phyloP scores from a whole-genome alignment of 2,888 invertebrate species.

The Amphipyra berbera region DNA sequence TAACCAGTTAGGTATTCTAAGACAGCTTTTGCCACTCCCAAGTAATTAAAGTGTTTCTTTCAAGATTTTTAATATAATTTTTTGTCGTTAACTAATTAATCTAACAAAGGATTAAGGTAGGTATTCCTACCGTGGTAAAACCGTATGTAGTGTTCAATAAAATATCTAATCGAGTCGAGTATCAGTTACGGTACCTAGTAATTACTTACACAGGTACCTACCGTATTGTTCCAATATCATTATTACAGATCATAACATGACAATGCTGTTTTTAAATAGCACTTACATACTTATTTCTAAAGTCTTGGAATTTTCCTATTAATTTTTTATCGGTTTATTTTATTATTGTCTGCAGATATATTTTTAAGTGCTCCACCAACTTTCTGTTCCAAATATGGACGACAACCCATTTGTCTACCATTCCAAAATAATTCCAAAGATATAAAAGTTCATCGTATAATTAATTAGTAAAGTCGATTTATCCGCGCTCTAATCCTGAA shows the following conservation, averaged over 20 bases:
- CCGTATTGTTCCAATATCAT: conserved; percentile 7
- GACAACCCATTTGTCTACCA: neutral
- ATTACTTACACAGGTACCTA: neutral
- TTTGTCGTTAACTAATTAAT: no score
- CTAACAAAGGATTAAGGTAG: no score
- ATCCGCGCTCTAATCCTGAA: conserved; percentile 11
- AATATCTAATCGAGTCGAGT: no score
- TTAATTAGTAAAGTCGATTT: conserved; percentile 30
- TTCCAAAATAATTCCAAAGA: conserved; percentile 4
- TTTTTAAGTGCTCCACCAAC: neutral
- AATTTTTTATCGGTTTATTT: neutral
- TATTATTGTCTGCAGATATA: no score
- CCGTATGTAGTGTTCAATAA: no score
- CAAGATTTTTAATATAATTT: no score
- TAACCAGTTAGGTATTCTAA: no score
- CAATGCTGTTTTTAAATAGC: conserved; percentile 7
- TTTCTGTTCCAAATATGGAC: neutral
- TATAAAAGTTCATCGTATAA: conserved; percentile 7
- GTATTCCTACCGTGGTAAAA: no score
- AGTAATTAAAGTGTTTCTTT: no score
- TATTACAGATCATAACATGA: neutral
- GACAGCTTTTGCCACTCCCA: no score
- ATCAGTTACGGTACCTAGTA: neutral
- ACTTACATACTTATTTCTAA: neutral
- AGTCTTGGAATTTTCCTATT: neutral